These are phyloP conservation scores for Cassiopea xamachana DNA, from an alignment of 30 jellyfish, hydroid and myxozoan species.

Conservation along the genomic window DNA sequence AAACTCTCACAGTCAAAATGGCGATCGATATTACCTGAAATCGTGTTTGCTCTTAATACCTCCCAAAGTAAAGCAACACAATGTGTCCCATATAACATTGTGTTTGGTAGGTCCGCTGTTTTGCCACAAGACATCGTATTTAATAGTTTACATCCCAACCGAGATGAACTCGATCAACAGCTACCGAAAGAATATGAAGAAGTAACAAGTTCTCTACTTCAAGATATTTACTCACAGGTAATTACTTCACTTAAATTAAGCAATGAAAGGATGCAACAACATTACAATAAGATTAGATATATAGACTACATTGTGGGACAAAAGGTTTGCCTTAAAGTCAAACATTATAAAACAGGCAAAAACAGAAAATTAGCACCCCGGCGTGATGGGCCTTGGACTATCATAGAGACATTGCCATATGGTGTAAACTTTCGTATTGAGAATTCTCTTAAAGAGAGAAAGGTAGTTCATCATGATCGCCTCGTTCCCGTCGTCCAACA, in stretches of 20 bases:
- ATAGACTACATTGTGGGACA: slow-evolving; percentile 27
- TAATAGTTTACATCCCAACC: not conserved
- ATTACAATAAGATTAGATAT: slow-evolving; percentile 58
- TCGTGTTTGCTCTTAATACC: slow-evolving; percentile 49
- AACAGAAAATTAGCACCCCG: slow-evolving; percentile 65
- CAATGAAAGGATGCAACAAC: slow-evolving; percentile 31
- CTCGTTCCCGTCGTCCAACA: slow-evolving; percentile 13
- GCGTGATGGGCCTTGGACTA: slow-evolving; percentile 49
- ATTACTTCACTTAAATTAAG: not conserved
- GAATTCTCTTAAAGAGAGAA: slow-evolving; percentile 17
- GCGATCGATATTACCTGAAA: slow-evolving; percentile 32
- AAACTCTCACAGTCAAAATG: slow-evolving; percentile 34
- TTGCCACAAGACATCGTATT: slow-evolving; percentile 55
- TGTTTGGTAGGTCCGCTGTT: slow-evolving; percentile 45
- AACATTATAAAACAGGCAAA: slow-evolving; percentile 49
- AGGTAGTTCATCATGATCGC: slow-evolving; percentile 41
- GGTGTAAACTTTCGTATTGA: slow-evolving; percentile 46
- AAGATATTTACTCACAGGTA: slow-evolving; percentile 19
- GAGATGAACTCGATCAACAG: slow-evolving; percentile 6
- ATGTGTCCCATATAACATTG: slow-evolving; percentile 42
- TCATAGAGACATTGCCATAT: slow-evolving; percentile 27
- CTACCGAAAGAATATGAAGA: slow-evolving; percentile 6
- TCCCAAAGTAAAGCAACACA: slow-evolving; percentile 56
- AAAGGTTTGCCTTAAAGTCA: slow-evolving; percentile 54
- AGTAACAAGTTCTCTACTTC: not conserved